Base-by-base conservation (phyloP, 2,888 invertebrate species). In the Scaptomyza flava region DNA sequence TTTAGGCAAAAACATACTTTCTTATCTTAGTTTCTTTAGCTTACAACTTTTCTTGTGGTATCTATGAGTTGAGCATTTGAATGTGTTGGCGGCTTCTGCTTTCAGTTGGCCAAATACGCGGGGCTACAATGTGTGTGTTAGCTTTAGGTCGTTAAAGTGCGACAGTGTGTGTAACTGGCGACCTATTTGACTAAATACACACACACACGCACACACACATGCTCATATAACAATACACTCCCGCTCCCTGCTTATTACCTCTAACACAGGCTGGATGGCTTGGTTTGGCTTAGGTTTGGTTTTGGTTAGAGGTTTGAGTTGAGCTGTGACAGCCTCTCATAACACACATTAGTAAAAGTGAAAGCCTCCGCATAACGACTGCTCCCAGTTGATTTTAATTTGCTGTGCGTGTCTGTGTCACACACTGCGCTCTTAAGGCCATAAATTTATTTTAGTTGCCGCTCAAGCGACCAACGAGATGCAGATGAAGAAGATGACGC, bases 381-480 rank as follows among this genome's bases (percentile, higher is more conserved):
- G 75, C 77, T 89, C 89, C 88, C 88, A 88, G 84, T 87, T 89
- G 89, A 87, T 85, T 84, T 85, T 85, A 81, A 89, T 89, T 85
- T 79, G 74, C 72, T 72, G 77, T 74, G 74, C 79, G 88, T 79
- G 83, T 85, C 87, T 77, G 86, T 79, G 77, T 75, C 69, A 70
- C 77, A 69, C 77, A 61, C 66, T 63, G 75, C 64, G 57, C 75
- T 66, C 87, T 86, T 70, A 80, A 51, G 72, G 36, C 66, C 82
- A 79, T 89, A 82, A 68, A 87, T 82, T 87, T 72, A 75, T 81
- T 89, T 82, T 89, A 89, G 82, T 77, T 66, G 54, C 61, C 38
- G 52, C 54, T 34, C 23, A 30, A 11, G 31, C 30, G 14, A 36
- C 36, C 68, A 66, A 56, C 45, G 46, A 61, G 57, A 74, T 73